phyloP scores from a whole-genome alignment of 1,140 invertebrate genomes.

The Glossosoma conforme region DNA sequence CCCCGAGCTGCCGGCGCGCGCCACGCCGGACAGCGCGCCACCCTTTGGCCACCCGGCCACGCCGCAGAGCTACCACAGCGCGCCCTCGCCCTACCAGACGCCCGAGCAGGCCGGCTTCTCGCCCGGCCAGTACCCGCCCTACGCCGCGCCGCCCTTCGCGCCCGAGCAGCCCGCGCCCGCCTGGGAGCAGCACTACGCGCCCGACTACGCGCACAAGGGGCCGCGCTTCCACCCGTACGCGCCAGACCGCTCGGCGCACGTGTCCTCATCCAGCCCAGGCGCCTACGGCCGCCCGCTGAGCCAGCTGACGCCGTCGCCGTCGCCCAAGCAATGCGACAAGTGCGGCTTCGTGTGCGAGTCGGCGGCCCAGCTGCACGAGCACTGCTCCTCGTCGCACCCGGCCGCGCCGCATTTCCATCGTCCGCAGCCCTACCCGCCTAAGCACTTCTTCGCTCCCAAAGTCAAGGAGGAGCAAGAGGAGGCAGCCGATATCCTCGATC shows the following conservation, averaged over 20 bases:
- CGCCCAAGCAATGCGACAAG: slow-evolving; percentile 72
- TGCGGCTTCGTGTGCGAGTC: slow-evolving; percentile 73
- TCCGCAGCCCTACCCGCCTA: slow-evolving; percentile 44
- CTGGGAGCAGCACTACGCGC: slow-evolving; percentile 49
- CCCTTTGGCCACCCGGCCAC: slow-evolving; percentile 55
- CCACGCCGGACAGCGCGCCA: slow-evolving; percentile 50
- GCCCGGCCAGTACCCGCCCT: slow-evolving; percentile 48
- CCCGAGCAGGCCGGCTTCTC: slow-evolving; percentile 54
- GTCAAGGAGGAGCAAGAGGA: slow-evolving; percentile 61
- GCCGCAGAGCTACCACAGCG: slow-evolving; percentile 56
- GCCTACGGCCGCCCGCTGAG: slow-evolving; percentile 52
- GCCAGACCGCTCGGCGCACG: slow-evolving; percentile 50
- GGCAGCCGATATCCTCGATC: slow-evolving; percentile 75
- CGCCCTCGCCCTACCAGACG: slow-evolving; percentile 54
- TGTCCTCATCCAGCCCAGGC: slow-evolving; percentile 61
- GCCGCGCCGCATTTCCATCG: slow-evolving; percentile 47
- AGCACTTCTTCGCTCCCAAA: slow-evolving; percentile 48
- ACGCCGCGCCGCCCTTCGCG: slow-evolving; percentile 29
- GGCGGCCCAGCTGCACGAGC: slow-evolving; percentile 63
- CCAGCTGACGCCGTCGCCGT: slow-evolving; percentile 57
- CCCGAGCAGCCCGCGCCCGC: slow-evolving; percentile 33
- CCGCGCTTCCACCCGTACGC: slow-evolving; percentile 51
- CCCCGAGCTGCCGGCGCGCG: slow-evolving; percentile 52
- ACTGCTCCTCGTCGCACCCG: slow-evolving; percentile 63
- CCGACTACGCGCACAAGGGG: slow-evolving; percentile 43